Conservation (phyloP, 2,888 invertebrate genomes). For the Tanaodytes sp. region DNA sequence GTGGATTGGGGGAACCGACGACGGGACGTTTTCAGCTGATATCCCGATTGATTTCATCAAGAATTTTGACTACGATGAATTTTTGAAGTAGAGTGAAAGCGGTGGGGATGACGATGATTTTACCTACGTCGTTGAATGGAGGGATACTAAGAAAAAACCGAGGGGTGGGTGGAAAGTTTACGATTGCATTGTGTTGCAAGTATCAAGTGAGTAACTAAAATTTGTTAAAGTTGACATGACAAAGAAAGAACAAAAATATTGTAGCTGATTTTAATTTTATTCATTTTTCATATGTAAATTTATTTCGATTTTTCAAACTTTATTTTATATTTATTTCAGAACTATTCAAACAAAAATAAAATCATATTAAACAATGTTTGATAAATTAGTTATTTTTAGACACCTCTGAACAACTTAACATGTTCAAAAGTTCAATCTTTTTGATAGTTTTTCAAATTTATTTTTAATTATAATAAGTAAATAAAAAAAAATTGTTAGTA, state of each 20-base stretch:
- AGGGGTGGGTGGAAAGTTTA: slow-evolving; percentile 20
- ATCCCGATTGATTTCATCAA: slow-evolving; percentile 24
- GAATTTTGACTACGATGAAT: slow-evolving; percentile 22
- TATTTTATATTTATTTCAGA: not conserved
- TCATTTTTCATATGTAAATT: not conserved
- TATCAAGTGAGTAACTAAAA: slow-evolving; percentile 13
- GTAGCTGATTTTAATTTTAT: not conserved
- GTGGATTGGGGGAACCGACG: slow-evolving; percentile 8
- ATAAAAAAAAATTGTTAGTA: too few species aligned
- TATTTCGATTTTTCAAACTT: not conserved
- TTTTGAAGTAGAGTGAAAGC: not conserved
- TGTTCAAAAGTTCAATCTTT: too few species aligned
- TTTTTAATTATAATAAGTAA: too few species aligned
- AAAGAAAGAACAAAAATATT: not conserved
- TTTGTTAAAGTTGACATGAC: not conserved
- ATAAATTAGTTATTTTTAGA: not conserved
- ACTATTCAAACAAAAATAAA: not conserved
- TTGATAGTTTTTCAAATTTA: too few species aligned
- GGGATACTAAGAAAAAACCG: slow-evolving; percentile 16
- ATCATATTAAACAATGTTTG: not conserved
- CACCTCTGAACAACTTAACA: too few species aligned
- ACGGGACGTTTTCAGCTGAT: slow-evolving; percentile 13
- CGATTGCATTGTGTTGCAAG: slow-evolving; percentile 12
- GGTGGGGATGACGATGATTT: slow-evolving; percentile 2
- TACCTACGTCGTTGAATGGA: slow-evolving; percentile 18